These are phyloP conservation scores for Lydus trimaculatus DNA, from an alignment of 2,888 invertebrate genomes.

Conservation along the genomic window DNA sequence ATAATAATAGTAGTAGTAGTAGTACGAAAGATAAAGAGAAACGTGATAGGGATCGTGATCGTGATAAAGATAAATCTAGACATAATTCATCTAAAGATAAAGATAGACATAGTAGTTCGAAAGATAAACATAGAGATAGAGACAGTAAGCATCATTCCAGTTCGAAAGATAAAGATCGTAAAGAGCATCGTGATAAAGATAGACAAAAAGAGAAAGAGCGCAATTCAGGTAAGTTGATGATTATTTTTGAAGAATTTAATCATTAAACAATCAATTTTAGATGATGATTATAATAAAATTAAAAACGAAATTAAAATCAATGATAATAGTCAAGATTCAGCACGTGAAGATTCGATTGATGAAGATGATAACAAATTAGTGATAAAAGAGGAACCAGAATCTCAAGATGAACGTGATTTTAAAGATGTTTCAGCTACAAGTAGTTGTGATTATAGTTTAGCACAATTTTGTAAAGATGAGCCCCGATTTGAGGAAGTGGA, in stretches of 20 bases:
- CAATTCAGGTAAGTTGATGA: slow-evolving; percentile 33
- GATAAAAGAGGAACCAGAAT: slow-evolving; percentile 55
- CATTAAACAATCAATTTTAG: neutral
- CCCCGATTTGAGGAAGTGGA: slow-evolving; percentile 53
- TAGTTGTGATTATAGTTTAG: slow-evolving; percentile 75
- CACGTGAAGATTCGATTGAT: slow-evolving; percentile 53
- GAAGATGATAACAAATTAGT: slow-evolving; percentile 58
- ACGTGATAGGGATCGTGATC: slow-evolving; percentile 48
- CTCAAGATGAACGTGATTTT: slow-evolving; percentile 49
- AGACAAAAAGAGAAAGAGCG: slow-evolving; percentile 45
- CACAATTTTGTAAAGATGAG: slow-evolving; percentile 68
- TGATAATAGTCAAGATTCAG: slow-evolving; percentile 41
- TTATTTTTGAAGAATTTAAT: neutral
- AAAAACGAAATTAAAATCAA: slow-evolving; percentile 23
- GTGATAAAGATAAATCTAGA: slow-evolving; percentile 49
- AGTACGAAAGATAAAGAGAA: slow-evolving; percentile 57
- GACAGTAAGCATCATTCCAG: slow-evolving; percentile 53
- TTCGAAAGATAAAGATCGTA: slow-evolving; percentile 68
- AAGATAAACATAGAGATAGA: slow-evolving; percentile 56
- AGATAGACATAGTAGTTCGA: slow-evolving; percentile 59
- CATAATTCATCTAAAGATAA: slow-evolving; percentile 43
- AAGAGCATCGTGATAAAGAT: slow-evolving; percentile 53
- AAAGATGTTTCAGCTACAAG: slow-evolving; percentile 68
- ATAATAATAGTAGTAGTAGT: slow-evolving; percentile 24
- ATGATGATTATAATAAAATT: slow-evolving; percentile 24